phyloP scores from a whole-genome alignment of 2,797 vertebrate species.

The Periparus ater region DNA sequence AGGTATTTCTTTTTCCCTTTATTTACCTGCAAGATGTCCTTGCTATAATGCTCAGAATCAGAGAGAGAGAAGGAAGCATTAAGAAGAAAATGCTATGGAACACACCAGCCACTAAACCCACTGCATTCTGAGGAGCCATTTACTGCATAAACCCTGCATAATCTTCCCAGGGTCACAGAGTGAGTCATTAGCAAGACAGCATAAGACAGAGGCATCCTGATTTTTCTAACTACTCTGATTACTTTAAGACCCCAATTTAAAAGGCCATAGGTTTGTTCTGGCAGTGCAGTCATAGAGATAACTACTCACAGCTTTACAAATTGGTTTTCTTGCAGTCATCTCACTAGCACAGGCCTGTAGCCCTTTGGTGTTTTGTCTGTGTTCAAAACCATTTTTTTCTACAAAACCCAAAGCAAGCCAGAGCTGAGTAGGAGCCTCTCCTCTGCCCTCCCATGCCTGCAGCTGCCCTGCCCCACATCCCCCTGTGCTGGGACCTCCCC shows the following conservation, averaged over 20 bases:
- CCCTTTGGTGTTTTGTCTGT: background rate
- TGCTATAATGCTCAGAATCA: background rate
- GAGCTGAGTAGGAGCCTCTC: background rate
- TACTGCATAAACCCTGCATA: background rate
- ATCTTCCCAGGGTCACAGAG: constrained; percentile 23
- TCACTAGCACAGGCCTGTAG: background rate
- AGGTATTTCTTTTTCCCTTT: constrained; percentile 7
- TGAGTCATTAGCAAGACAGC: background rate
- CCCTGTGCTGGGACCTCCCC: background rate
- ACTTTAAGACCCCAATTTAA: constrained; percentile 47
- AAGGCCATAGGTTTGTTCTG: constrained; percentile 41
- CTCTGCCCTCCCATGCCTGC: rapidly evolving
- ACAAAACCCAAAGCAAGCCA: background rate
- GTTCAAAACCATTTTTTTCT: background rate
- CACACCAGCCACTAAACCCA: background rate
- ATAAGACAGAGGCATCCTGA: constrained; percentile 5
- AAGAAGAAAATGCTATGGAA: background rate
- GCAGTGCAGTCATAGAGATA: constrained; percentile 7
- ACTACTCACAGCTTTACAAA: constrained; percentile 34
- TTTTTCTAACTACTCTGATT: constrained; percentile 32
- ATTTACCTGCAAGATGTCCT: constrained; percentile 35
- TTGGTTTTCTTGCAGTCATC: constrained; percentile 38
- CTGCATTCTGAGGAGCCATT: background rate
- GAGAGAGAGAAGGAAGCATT: background rate
- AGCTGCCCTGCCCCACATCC: background rate